Evolutionary conservation across 2,888 invertebrate species (phyloP).

Genomic region (Megamerina dolium): DNA sequence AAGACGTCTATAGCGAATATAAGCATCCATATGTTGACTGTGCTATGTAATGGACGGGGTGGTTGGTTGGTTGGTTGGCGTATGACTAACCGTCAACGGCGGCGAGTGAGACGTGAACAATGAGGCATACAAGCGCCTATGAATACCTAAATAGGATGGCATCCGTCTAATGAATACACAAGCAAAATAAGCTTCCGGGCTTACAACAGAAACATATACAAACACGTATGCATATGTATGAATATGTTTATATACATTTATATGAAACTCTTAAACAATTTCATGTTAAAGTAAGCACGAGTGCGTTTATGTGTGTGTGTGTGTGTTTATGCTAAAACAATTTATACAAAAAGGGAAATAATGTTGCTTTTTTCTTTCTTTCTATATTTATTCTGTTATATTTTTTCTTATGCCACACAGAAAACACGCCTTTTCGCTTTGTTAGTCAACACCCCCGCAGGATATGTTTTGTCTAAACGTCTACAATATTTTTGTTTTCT

Average conservation of each 20-base stretch:
- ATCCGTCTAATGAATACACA: conserved; percentile 12
- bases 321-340: not conserved
- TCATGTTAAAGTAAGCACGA: not conserved
- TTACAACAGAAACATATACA: not conserved
- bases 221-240: not conserved
- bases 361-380: too few species aligned
- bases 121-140: not conserved
- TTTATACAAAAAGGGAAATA: too few species aligned
- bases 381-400: too few species aligned
- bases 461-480: too few species aligned
- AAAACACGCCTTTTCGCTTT: too few species aligned
- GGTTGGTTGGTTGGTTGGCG: not conserved
- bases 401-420: too few species aligned
- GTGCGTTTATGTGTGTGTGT: not conserved
- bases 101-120: not conserved
- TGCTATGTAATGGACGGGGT: too few species aligned
- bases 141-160: conserved; percentile 11
- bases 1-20: too few species aligned
- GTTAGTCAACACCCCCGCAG: too few species aligned
- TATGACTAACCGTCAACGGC: not conserved
- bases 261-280: too few species aligned
- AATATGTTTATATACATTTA: not conserved
- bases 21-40: too few species aligned
- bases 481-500: too few species aligned
- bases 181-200: conserved; percentile 6